Base-by-base conservation (phyloP, 1,140 invertebrate species). In the Heterodera schachtii region DNA sequence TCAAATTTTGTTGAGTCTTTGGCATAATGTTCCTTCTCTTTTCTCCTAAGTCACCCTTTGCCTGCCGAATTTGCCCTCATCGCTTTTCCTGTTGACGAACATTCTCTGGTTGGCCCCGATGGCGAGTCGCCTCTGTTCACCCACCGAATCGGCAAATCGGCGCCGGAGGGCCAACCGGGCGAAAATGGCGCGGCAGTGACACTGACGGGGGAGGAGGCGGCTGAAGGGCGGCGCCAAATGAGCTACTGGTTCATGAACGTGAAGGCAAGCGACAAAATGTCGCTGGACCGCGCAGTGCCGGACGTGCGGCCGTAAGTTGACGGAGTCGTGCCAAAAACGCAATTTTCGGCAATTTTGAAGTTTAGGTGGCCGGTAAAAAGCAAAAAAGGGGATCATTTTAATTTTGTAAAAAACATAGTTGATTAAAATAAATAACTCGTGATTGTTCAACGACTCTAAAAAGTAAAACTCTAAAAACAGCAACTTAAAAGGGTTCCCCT, bases 231-330 rank as follows among this genome's bases (percentile, higher is more conserved):
- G 19, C 47, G 84, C 43, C 41, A 73, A 57, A 85, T 86, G 75
- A 79, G 86, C 41, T 16, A 64, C 21, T 85, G 84, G 84, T 85
- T 85, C 74, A 85, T 85, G 85, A 85, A 87, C 84, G 43, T 85
- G 19, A 31, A 57, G n/a, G 85, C 84, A 47, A 84, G 85, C 69
- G 86, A 86, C 49, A 83, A 79, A 77, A 87, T 86, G n/a, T 84
- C 85, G 21, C 60, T 87, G 16, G 80, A 86, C 60, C 70, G 85
- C 46, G 52, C 57, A 8, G 43, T 86, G 43, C 81, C 66, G 41
- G 85, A 86, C 44, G 19, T 31, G 9, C 73, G 85, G 47, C 73
- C 75, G 44, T 57, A 60, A 60, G 57, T 60, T 9, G 8, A 16
- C 57, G n/a, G n/a, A 60, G 4, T 60, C 3, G 1, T 2, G 16